A percentile compares a stretch with the other conserved stretches of the same genome.
Conservation (phyloP, 2,797 vertebrate genomes). For the Australoheros facetus region DNA sequence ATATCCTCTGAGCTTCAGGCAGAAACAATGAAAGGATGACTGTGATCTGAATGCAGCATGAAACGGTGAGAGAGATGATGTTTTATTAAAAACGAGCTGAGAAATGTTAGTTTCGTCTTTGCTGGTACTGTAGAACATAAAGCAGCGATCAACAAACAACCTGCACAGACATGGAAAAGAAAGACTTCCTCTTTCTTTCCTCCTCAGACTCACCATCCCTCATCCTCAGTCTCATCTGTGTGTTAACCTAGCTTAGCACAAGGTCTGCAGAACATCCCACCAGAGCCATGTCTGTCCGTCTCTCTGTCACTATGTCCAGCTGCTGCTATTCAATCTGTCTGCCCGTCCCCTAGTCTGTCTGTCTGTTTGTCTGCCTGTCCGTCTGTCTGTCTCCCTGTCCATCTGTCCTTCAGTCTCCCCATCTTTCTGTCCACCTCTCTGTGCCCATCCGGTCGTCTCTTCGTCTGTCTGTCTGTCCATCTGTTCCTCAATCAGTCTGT, state of each 20-base stretch:
- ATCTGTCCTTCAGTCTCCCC: no score
- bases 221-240: background rate
- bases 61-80: background rate
- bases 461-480: no score
- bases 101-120: constrained; percentile 25
- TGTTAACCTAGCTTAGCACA: background rate
- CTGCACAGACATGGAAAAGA: constrained; percentile 43
- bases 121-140: constrained; percentile 47
- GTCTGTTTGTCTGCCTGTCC: background rate
- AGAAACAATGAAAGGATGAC: no score
- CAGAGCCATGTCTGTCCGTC: background rate
- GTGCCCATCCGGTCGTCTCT: no score
- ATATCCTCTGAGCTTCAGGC: no score
- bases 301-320: no score
- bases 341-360: background rate
- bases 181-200: constrained; percentile 35
- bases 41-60: background rate
- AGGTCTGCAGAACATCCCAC: background rate
- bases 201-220: background rate
- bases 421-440: no score
- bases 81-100: background rate
- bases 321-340: no score
- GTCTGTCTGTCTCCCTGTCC: no score
- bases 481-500: background rate
- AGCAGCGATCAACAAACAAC: constrained; percentile 63